Percentiles rank a stretch among this genome's conserved stretches.
These are phyloP conservation scores for Channa argus DNA, from an alignment of 2,113 vertebrate species.

Conservation along the genomic window DNA sequence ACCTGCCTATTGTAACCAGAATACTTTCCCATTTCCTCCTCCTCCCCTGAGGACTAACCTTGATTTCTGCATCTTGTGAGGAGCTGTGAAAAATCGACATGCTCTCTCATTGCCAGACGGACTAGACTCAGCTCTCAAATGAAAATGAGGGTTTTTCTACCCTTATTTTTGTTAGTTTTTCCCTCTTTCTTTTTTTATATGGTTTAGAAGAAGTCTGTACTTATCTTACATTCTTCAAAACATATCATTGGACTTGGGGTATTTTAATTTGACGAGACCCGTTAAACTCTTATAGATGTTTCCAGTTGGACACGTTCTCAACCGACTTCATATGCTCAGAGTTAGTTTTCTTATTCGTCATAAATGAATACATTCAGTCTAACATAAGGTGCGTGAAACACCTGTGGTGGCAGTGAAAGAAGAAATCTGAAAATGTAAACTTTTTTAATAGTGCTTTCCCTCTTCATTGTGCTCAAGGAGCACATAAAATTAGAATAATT, in stretches of 20 bases:
- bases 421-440: neutral
- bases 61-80: slow-evolving; percentile 64
- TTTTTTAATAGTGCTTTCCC: neutral
- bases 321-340: too few relatives aligned
- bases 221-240: neutral
- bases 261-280: neutral
- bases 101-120: slow-evolving; percentile 34
- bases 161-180: neutral
- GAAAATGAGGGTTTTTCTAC: neutral
- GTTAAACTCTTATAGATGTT: neutral
- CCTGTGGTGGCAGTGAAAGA: too few relatives aligned
- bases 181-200: neutral
- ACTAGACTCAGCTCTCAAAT: slow-evolving; percentile 26
- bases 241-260: neutral
- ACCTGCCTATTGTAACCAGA: slow-evolving; percentile 54
- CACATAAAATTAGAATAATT: neutral
- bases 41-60: slow-evolving; percentile 43
- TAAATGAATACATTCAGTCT: too few relatives aligned
- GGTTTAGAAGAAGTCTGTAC: neutral
- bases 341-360: too few relatives aligned
- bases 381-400: too few relatives aligned
- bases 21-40: slow-evolving; percentile 62
- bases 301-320: neutral
- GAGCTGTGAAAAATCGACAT: slow-evolving; percentile 43
- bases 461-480: neutral